phyloP scores from a whole-genome alignment of 2,113 vertebrate species.

The Excalfactoria chinensis region DNA sequence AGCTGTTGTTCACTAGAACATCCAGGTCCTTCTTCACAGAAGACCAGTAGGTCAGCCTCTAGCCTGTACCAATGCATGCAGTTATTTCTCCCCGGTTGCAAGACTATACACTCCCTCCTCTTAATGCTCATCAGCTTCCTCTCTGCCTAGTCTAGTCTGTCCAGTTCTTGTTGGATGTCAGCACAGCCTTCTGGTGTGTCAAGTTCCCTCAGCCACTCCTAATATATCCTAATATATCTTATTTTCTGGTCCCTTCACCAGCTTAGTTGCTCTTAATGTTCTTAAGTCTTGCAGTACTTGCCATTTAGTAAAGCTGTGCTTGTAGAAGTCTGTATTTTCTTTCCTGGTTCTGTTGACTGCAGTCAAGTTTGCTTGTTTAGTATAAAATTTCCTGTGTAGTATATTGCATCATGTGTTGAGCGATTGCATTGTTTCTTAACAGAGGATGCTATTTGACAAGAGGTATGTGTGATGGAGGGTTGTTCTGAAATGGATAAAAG shows the following conservation, averaged over 20 bases:
- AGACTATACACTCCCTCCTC: too few relatives aligned
- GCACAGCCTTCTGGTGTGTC: too few relatives aligned
- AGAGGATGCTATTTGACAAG: not conserved
- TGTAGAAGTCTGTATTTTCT: not conserved
- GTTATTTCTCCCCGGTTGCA: too few relatives aligned
- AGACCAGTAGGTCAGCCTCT: too few relatives aligned
- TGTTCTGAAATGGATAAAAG: not conserved
- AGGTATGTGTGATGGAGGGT: accelerated
- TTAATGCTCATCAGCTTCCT: too few relatives aligned
- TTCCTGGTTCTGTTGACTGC: not conserved
- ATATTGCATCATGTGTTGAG: not conserved
- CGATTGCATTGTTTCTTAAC: not conserved
- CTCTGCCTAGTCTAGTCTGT: too few relatives aligned
- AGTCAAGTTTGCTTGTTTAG: not conserved
- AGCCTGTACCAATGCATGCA: too few relatives aligned
- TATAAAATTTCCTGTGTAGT: not conserved
- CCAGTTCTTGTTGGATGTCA: too few relatives aligned
- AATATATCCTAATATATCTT: not conserved
- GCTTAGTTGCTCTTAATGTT: not conserved
- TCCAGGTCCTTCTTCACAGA: too few relatives aligned
- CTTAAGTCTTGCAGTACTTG: not conserved
- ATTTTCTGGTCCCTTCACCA: not conserved
- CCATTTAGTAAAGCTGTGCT: not conserved
- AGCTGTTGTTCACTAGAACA: too few relatives aligned
- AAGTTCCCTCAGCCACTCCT: not conserved